These are phyloP conservation scores for Pan paniscus DNA, from an alignment of 2,113 vertebrate genomes.

Conservation along the genomic window DNA sequence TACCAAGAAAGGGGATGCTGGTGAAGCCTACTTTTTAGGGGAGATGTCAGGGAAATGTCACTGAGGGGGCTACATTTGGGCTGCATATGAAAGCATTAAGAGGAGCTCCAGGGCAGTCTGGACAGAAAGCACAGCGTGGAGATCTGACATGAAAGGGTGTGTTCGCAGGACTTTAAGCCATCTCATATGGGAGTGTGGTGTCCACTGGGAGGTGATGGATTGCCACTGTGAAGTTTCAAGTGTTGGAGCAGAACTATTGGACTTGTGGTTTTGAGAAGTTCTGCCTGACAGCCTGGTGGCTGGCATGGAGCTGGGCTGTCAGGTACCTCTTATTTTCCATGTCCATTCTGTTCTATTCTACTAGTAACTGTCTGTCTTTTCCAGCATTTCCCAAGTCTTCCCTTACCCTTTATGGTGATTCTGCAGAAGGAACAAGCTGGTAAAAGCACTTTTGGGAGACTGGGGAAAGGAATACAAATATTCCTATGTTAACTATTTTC, in stretches of 20 bases:
- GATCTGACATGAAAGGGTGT: background rate
- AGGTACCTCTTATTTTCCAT: background rate
- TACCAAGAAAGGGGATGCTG: background rate
- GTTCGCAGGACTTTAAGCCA: no score
- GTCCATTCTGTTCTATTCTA: background rate
- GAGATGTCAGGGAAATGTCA: background rate
- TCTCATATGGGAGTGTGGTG: background rate
- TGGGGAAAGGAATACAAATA: background rate
- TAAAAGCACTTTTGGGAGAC: background rate
- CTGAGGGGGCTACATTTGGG: background rate
- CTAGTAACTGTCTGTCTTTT: background rate
- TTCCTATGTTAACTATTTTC: background rate
- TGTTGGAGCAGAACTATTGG: accelerated
- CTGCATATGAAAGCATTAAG: background rate
- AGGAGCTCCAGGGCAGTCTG: no score
- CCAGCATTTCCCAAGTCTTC: background rate
- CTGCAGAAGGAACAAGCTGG: background rate
- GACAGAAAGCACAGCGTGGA: background rate
- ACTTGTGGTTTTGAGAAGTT: background rate
- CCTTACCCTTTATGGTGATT: background rate
- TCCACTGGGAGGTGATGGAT: background rate
- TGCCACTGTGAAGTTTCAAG: no score
- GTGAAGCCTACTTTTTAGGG: background rate
- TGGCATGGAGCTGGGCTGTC: background rate
- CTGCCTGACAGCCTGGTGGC: background rate